A percentile compares a stretch with the other conserved stretches of the same genome.
Conservation (phyloP, 2,797 vertebrate species). For the Jordanella pulchra region DNA sequence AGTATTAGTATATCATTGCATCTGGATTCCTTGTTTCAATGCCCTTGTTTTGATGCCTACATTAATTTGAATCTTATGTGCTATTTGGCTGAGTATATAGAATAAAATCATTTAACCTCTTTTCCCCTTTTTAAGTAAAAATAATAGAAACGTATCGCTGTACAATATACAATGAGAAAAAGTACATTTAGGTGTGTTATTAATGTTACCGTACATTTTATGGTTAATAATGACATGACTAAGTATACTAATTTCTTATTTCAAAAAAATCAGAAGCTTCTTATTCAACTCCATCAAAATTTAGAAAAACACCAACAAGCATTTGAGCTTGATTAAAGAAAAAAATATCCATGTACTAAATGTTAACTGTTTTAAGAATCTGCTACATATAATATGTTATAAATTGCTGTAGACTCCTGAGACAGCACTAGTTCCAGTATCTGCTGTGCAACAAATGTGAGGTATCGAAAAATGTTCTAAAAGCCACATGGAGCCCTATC, state of each 20-base stretch:
- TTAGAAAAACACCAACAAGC: too few species aligned
- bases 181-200: too few species aligned
- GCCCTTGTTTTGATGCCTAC: neutral
- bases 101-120: neutral
- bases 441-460: neutral
- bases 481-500: conserved; percentile 16
- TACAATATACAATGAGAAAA: too few species aligned
- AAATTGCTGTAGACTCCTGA: neutral
- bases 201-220: too few species aligned
- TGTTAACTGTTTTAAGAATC: neutral
- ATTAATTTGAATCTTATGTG: too few species aligned
- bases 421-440: neutral
- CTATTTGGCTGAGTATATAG: neutral
- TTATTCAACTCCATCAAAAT: too few species aligned
- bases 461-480: conserved; percentile 34
- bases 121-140: neutral
- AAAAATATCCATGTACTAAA: neutral
- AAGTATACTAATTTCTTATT: too few species aligned
- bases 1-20: neutral
- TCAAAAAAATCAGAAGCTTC: too few species aligned
- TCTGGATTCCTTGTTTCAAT: neutral
- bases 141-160: neutral
- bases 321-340: neutral
- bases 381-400: neutral
- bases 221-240: too few species aligned